A percentile compares a stretch with the other conserved stretches of the same genome.
These are phyloP conservation scores for Ochropleura leucogaster DNA, from an alignment of 2,888 invertebrate species.

Conservation along the genomic window DNA sequence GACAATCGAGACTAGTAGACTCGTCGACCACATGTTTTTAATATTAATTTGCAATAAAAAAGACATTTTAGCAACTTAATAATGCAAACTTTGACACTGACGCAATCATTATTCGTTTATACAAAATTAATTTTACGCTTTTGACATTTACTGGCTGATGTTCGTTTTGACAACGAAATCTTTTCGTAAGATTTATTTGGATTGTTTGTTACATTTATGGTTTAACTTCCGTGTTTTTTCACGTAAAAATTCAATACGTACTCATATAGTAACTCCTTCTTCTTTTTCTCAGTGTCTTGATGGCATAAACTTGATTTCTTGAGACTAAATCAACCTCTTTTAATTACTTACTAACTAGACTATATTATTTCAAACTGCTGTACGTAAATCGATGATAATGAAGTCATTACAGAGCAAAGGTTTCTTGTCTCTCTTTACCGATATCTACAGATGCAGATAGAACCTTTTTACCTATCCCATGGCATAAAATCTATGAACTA, in stretches of 20 bases:
- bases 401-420: neutral
- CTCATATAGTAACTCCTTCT: neutral
- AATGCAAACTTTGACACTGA: slow-evolving; percentile 45
- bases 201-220: neutral
- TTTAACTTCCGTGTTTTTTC: neutral
- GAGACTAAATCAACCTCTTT: neutral
- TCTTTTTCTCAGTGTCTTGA: no score
- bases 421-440: neutral
- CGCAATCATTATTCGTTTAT: slow-evolving; percentile 23
- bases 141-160: slow-evolving; percentile 46
- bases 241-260: neutral
- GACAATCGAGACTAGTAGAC: neutral
- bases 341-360: neutral
- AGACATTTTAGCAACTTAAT: slow-evolving; percentile 28
- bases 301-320: neutral
- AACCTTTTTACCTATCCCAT: no score
- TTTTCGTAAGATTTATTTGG: slow-evolving; percentile 2
- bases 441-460: neutral
- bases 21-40: neutral
- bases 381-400: no score
- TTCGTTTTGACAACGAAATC: slow-evolving; percentile 22
- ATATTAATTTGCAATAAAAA: slow-evolving; percentile 14
- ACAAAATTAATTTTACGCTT: slow-evolving; percentile 39
- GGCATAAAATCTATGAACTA: no score
- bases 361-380: neutral